Evolutionary conservation across 1,140 invertebrate species (phyloP), one percentile per base, ranked within the genome.

Genomic region (Drosophila persimilis): DNA sequence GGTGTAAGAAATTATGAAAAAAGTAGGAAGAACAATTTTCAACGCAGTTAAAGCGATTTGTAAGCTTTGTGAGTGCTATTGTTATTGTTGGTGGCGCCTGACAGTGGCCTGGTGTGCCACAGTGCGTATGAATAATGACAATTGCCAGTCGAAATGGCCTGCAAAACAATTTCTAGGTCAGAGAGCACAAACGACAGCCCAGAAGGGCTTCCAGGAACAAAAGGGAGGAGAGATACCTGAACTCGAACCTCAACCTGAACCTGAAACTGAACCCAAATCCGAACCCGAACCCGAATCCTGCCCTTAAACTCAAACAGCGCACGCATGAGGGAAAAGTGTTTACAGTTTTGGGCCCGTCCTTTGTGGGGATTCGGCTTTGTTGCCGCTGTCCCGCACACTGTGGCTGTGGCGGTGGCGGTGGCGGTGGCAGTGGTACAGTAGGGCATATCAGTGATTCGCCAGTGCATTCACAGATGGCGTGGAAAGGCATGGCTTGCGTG

Each of bases 61-160:
- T 83, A 84, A 84, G 0, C 35, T 0, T 26, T 26, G 5, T 26
- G 5, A 26, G 11, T 35, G 29, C 70, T 29, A 44, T 47, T 57
- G 31, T 24, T 31, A n/a, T 31, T 39, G 51, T 67, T 65, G 52
- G 24, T 67, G 52, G 13, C 44, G 57, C n/a, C 53, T 7, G 20
- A 39, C 24, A 26, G 62, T 26, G 39, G 52, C 41, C 64, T 43
- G 50, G 47, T 62, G 66, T 61, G 70, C 75, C 74, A 83, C 79
- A 61, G 70, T 83, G 80, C 80, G 80, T 83, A 83, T 83, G 80
- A 84, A 62, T 80, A 80, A 83, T 83, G 80, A 76, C 80, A 84
- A 84, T 78, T 74, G 80, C 70, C 61, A 79, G 63, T 65, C 60
- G 39, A 75, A 83, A 84, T 79, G 79, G 75, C 47, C 60, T 57